Base-by-base conservation (phyloP, 2,797 vertebrate genomes). In the Malacoraja senta region DNA sequence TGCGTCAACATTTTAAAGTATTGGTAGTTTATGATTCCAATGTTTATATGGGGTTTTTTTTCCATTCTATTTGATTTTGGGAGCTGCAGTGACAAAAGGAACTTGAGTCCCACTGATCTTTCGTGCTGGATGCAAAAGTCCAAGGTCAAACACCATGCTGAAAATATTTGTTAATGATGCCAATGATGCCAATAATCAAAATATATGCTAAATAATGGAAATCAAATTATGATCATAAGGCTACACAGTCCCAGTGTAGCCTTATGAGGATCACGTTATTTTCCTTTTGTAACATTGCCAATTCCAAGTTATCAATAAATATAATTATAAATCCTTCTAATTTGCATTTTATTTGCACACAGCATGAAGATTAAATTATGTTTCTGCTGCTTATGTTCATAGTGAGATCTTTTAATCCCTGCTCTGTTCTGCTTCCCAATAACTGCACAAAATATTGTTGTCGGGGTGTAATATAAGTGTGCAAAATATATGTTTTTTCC, bases 381-480 rank as follows among this genome's bases (percentile, higher is more conserved):
- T 21, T 21, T 8, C 10, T 17, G n/a, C n/a, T 65, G 6, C 84
- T 88, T 35, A 68, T 68, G n/a, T 68, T 88, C n/a, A 21, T 21
- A 21, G n/a, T 63, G 1, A 26, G 32, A 61, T 61, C 26, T 61
- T 84, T 58, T 88, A 32, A 65, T 13, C 3, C 8, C 21, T 26
- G 1, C 15, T 12, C 1, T 29, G 8, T 21, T 58, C 53, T 15
- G 35, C 77, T 35, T 17, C 32, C 3, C 44, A 19, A 32, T 38
- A 29, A 61, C 72, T 93, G 32, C 68, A 79, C 93, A 94, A 90
- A 94, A 0, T 94, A 94, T 10, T 93, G 94, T 91, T 92, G 26
- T 74, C 71, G 17, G 10, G 53, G 6, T 38, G 81, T 13, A 29
- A 26, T 68, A 53, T 93, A 26, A 29, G 58, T 91, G 19, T 91